Base-by-base conservation (phyloP, 2,797 vertebrate species). In the Heteromormyrus szaboi region DNA sequence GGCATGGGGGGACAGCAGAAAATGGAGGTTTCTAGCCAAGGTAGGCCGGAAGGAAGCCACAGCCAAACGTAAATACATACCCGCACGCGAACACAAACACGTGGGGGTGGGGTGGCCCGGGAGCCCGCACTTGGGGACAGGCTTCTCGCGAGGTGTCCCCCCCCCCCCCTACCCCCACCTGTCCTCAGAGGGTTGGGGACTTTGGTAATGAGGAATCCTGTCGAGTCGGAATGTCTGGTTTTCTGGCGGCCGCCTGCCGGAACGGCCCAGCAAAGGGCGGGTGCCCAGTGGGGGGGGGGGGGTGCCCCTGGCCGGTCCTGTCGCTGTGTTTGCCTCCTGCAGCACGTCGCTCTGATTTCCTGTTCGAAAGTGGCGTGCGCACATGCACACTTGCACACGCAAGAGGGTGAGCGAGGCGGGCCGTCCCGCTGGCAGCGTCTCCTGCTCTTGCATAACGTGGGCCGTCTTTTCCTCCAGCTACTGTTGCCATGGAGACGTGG, bases 401-500 rank as follows among this genome's bases (percentile, higher is more conserved):
- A 6, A 50, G 62, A 89, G 56, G 3, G 79, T 90, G 53, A 87
- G 72, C 88, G 84, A 91, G 89, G 90, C 89, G 89, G 87, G 89
- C 93, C 94, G 95, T 94, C 93, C 91, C 95, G 94, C 94, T 95
- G 95, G 93, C 93, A 91, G 88, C 88, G 92, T 93, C 93, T 95
- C 93, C 92, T 94, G 91, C 93, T 94, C 94, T 97, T 97, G 96
- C 96, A 90, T 97, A 97, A 97, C 95, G 91, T 90, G 92, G 95
- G 93, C 94, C 90, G 93, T 93, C 95, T 95, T 94, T 93, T 94
- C 94, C 96, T 95, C 94, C 93, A 93, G 95, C 95, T 91, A 94
- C 94, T 94, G 97, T 98, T 98, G 97, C 97, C 96, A 98, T 98
- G 97, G 97, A 93, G 94, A 96, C 92, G 37, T 92, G 91, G 95